These are phyloP conservation scores for Cactoblastis cactorum DNA, from an alignment of 2,888 invertebrate genomes.

Conservation along the genomic window DNA sequence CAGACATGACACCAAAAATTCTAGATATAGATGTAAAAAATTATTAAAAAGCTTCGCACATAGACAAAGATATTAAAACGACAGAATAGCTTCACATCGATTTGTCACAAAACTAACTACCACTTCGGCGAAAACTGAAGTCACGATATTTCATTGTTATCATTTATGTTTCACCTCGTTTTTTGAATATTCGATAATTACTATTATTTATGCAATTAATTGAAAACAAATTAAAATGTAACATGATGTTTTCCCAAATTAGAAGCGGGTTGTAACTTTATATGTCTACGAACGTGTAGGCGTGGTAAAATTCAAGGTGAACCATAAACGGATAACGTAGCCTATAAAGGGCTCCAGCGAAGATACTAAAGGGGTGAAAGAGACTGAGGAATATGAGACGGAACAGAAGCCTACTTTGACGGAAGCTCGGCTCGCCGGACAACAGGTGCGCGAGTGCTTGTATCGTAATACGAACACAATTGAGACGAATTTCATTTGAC, in stretches of 20 bases:
- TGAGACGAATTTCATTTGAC: slow-evolving; percentile 10
- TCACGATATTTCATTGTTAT: slow-evolving; percentile 26
- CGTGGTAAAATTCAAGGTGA: slow-evolving; percentile 40
- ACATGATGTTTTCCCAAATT: slow-evolving; percentile 11
- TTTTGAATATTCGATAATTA: not conserved
- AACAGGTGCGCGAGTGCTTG: slow-evolving; percentile 33
- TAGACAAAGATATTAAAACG: slow-evolving; percentile 26
- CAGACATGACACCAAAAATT: slow-evolving; percentile 1
- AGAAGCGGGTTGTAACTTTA: slow-evolving; percentile 17
- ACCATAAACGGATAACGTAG: slow-evolving; percentile 45
- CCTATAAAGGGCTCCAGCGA: slow-evolving; percentile 36
- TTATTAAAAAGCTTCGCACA: slow-evolving; percentile 31
- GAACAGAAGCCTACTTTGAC: slow-evolving; percentile 44
- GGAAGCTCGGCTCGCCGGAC: slow-evolving; percentile 31
- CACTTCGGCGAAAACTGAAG: slow-evolving; percentile 34
- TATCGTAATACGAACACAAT: slow-evolving; percentile 57
- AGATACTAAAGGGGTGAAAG: slow-evolving; percentile 34
- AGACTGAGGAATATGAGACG: slow-evolving; percentile 32
- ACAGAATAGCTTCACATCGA: slow-evolving; percentile 33
- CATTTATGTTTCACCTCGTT: slow-evolving; percentile 39
- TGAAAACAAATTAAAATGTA: not conserved
- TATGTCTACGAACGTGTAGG: slow-evolving; percentile 5
- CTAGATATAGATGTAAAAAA: slow-evolving; percentile 23
- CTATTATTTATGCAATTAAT: not conserved
- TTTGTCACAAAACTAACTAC: slow-evolving; percentile 37